A percentile compares a stretch with the other conserved stretches of the same genome.
Evolutionary conservation across 92 coral and sea anemone species (phyloP).

Genomic region (Porites rus): DNA sequence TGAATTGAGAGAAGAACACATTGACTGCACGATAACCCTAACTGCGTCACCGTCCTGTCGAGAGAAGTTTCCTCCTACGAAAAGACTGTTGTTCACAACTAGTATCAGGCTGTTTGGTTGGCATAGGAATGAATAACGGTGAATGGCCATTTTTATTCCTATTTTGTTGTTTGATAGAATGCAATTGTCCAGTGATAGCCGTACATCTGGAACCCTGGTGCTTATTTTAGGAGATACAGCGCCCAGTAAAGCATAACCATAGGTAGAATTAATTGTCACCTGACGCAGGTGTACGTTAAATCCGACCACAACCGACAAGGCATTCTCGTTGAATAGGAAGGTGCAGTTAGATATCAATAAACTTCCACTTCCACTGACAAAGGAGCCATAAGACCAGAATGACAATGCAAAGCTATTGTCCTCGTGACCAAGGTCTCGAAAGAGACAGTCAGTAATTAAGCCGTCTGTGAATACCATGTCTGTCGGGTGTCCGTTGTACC

Average conservation of each 20-base stretch:
- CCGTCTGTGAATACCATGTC: not conserved
- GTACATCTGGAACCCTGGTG: not conserved
- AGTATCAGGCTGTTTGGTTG: not conserved
- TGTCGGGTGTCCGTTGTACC: accelerated
- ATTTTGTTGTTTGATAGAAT: not conserved
- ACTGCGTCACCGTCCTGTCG: not conserved
- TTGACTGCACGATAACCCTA: not conserved
- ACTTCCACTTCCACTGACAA: not conserved
- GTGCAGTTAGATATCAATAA: not conserved
- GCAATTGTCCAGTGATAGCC: not conserved
- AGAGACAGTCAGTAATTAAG: not conserved
- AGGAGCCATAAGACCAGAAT: not conserved
- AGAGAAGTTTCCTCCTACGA: constrained; percentile 12
- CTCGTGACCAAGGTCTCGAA: not conserved
- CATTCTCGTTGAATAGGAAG: not conserved
- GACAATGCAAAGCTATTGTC: not conserved
- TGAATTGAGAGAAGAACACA: not conserved
- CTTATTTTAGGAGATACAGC: not conserved
- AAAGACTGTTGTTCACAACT: not conserved
- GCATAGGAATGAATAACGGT: not conserved
- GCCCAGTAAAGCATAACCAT: not conserved
- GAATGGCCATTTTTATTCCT: not conserved
- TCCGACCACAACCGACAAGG: not conserved
- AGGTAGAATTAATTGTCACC: not conserved
- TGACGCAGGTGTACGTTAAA: not conserved